Evolutionary conservation across 2,888 invertebrate genomes (phyloP).

Genomic region (Lepidocyrtinus sp.): DNA sequence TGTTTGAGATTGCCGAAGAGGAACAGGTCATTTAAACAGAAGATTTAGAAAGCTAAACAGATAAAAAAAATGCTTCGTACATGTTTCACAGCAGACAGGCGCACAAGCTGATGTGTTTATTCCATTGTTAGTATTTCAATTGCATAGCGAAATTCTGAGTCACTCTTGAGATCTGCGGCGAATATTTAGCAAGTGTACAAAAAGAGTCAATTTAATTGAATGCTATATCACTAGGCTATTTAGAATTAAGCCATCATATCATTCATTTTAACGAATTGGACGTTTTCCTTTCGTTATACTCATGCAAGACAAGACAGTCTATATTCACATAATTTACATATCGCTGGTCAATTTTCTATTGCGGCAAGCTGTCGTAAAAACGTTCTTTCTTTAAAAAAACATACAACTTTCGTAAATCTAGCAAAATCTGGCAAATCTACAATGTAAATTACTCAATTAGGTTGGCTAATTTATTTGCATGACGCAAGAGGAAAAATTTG

Average conservation of each 20-base stretch:
- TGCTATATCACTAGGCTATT: too few species aligned
- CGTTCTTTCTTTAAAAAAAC: background rate
- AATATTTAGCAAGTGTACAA: background rate
- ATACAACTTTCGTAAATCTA: background rate
- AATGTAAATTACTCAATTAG: conserved; percentile 57
- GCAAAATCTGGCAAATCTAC: background rate
- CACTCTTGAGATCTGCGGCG: background rate
- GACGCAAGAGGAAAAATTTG: background rate
- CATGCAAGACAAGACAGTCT: too few species aligned
- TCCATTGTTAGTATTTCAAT: background rate
- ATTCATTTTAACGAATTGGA: background rate
- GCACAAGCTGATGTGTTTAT: background rate
- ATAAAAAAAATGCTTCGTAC: background rate
- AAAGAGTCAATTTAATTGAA: background rate
- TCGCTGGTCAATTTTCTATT: background rate
- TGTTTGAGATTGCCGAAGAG: too few species aligned
- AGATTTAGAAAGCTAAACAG: background rate
- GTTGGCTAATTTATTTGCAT: background rate
- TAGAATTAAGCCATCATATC: background rate
- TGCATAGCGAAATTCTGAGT: background rate
- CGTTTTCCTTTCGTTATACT: background rate
- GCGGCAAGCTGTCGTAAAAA: background rate
- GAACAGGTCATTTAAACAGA: background rate
- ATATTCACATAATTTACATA: background rate
- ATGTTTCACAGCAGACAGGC: background rate